Percentiles rank a stretch among this genome's conserved stretches.
phyloP scores from a whole-genome alignment of 2,888 invertebrate species.

The Tenthredo amoena region DNA sequence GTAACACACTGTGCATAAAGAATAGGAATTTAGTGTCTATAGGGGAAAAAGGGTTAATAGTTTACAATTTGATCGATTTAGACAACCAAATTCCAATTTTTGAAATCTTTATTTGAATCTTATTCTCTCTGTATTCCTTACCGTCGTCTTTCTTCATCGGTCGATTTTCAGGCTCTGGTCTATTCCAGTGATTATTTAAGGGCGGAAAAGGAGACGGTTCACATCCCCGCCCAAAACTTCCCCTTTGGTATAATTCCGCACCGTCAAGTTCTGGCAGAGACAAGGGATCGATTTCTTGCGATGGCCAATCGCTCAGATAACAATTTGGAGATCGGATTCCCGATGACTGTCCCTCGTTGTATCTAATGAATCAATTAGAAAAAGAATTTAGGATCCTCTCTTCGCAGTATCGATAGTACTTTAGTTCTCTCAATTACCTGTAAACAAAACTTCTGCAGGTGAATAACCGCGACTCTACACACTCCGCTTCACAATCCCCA shows the following conservation, averaged over 20 bases:
- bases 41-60: too few relatives aligned
- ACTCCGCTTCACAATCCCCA: slow-evolving; percentile 90
- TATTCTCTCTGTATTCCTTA: slow-evolving; percentile 21
- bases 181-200: slow-evolving; percentile 24
- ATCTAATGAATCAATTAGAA: slow-evolving; percentile 77
- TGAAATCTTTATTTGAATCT: not conserved
- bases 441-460: slow-evolving; percentile 91
- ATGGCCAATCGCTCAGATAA: slow-evolving; percentile 87
- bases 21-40: not conserved
- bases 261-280: slow-evolving; percentile 81
- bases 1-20: slow-evolving; percentile 84
- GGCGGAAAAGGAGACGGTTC: slow-evolving; percentile 83
- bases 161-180: slow-evolving; percentile 51
- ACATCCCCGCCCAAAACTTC: slow-evolving; percentile 90
- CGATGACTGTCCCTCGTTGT: slow-evolving; percentile 81
- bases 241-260: slow-evolving; percentile 89
- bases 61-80: not conserved
- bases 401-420: not conserved
- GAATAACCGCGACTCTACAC: slow-evolving; percentile 86
- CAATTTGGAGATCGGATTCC: slow-evolving; percentile 88
- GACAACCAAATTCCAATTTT: slow-evolving; percentile 34
- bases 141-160: slow-evolving; percentile 61
- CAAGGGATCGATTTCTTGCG: slow-evolving; percentile 83
- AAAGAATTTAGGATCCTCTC: not conserved
- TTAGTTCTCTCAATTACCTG: slow-evolving; percentile 79